A percentile compares a stretch with the other conserved stretches of the same genome.
These are phyloP conservation scores for Channa striata DNA, from an alignment of 2,797 vertebrate genomes.

Conservation along the genomic window DNA sequence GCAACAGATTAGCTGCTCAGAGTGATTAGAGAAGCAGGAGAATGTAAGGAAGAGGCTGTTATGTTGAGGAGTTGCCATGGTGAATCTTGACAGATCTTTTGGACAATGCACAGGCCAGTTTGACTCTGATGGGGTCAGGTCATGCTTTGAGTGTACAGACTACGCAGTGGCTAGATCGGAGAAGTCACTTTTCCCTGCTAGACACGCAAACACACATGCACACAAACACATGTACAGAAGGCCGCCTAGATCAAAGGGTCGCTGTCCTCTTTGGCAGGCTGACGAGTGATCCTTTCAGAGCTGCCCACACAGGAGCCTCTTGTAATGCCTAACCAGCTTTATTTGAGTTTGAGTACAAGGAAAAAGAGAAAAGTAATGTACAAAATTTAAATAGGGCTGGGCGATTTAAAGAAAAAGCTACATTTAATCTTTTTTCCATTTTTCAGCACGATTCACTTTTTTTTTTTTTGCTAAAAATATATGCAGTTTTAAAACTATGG, in stretches of 20 bases:
- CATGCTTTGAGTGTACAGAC: slow-evolving; percentile 54
- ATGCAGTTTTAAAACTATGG: no score
- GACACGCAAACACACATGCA: slow-evolving; percentile 45
- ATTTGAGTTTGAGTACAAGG: slow-evolving; percentile 62
- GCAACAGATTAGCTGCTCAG: slow-evolving; percentile 39
- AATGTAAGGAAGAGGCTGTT: slow-evolving; percentile 36
- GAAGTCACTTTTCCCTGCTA: slow-evolving; percentile 53
- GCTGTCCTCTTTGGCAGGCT: slow-evolving; percentile 77
- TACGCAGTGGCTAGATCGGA: slow-evolving; percentile 65
- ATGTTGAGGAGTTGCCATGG: slow-evolving; percentile 44
- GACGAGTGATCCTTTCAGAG: slow-evolving; percentile 78
- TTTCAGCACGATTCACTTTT: no score
- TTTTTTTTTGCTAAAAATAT: no score
- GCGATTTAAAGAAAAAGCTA: no score
- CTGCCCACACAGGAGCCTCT: slow-evolving; percentile 75
- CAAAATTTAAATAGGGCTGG: no score
- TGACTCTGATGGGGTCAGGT: slow-evolving; percentile 72
- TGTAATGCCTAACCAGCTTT: slow-evolving; percentile 73
- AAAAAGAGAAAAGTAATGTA: slow-evolving; percentile 23
- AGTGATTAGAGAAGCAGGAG: slow-evolving; percentile 40
- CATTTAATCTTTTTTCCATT: no score
- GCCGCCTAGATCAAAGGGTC: slow-evolving; percentile 72
- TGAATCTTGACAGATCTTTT: slow-evolving; percentile 32
- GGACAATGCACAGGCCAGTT: slow-evolving; percentile 56
- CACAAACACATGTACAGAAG: slow-evolving; percentile 56